These are phyloP conservation scores for Mionectes olivaceus DNA, from an alignment of 2,797 vertebrate species.

Conservation along the genomic window DNA sequence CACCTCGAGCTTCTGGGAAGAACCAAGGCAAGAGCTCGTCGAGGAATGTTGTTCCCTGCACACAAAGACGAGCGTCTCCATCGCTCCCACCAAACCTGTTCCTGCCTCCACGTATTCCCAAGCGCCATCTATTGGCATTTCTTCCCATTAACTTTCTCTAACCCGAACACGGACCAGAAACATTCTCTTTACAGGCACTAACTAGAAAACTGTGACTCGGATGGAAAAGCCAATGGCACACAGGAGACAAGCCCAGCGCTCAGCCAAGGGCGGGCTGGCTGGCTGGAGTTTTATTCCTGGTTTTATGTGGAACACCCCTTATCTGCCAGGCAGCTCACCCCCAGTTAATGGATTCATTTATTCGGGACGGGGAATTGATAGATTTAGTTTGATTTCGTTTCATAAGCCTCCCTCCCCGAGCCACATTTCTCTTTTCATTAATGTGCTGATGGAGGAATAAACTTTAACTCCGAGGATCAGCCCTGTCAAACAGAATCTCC, in stretches of 20 bases:
- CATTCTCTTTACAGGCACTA: neutral
- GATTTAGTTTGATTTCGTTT: slow-evolving; percentile 35
- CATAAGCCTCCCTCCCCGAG: slow-evolving; percentile 28
- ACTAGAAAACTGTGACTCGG: neutral
- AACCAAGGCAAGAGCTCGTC: fast-evolving
- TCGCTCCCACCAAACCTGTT: fast-evolving
- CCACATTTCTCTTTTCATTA: slow-evolving; percentile 40
- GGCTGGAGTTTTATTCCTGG: neutral
- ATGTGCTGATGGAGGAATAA: slow-evolving; percentile 46
- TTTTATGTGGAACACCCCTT: neutral
- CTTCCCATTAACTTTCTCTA: neutral
- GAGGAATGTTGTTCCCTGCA: fast-evolving
- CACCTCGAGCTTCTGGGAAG: fast-evolving
- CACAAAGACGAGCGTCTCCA: neutral
- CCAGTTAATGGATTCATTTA: slow-evolving; percentile 17
- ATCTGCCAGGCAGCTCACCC: neutral
- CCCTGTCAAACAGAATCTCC: slow-evolving; percentile 27
- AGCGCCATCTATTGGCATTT: slow-evolving; percentile 38
- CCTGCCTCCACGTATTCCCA: neutral
- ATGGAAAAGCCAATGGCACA: neutral
- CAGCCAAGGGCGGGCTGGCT: neutral
- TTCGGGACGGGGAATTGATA: slow-evolving; percentile 31
- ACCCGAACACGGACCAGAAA: fast-evolving
- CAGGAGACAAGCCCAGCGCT: neutral
- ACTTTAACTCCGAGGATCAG: slow-evolving; percentile 24